phyloP scores from a whole-genome alignment of 2,797 vertebrate species.

The Myotis pilosus region DNA sequence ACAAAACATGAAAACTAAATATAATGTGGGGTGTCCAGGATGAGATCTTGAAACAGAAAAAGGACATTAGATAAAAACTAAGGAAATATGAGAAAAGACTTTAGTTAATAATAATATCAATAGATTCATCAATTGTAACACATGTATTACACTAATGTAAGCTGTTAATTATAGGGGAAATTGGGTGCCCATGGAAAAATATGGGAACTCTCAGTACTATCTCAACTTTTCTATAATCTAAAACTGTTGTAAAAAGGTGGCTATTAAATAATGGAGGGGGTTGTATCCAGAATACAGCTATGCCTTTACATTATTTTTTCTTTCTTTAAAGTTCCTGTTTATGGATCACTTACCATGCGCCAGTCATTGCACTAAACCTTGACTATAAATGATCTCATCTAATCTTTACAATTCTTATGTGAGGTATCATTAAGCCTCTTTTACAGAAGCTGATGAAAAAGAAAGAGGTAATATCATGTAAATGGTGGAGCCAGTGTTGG shows the following conservation, averaged over 20 bases:
- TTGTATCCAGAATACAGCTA: constrained; percentile 25
- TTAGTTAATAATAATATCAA: background rate
- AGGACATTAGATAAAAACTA: background rate
- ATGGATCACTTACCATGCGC: constrained; percentile 3
- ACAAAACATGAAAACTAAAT: constrained; percentile 20
- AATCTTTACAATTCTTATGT: constrained; percentile 45
- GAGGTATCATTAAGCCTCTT: constrained; percentile 55
- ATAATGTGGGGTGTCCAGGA: background rate
- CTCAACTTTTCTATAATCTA: background rate
- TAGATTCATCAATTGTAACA: background rate
- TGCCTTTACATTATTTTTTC: background rate
- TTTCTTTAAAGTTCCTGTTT: constrained; percentile 25
- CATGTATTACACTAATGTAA: background rate
- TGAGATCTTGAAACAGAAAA: background rate
- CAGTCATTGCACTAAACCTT: constrained; percentile 26
- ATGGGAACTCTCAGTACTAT: background rate
- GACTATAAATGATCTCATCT: constrained; percentile 32
- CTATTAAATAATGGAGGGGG: background rate
- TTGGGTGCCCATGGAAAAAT: background rate
- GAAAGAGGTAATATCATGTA: constrained; percentile 16
- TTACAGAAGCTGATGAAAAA: constrained; percentile 58
- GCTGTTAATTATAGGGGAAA: background rate
- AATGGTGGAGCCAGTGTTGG: background rate
- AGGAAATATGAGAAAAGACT: background rate
- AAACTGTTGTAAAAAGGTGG: background rate